Conservation (phyloP, 2,797 vertebrate genomes). For the Bradypodion ventrale region DNA sequence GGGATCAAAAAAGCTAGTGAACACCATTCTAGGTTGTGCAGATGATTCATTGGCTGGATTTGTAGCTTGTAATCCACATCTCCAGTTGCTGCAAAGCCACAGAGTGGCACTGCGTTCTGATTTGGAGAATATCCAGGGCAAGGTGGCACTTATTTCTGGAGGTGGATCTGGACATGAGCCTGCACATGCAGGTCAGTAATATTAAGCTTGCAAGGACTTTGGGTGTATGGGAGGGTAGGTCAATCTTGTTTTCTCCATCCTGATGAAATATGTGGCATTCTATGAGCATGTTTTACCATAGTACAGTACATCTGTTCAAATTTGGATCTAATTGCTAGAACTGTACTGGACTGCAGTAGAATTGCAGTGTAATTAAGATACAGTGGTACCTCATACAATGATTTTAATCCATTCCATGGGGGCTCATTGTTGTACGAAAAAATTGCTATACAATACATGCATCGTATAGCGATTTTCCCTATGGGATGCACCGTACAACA, state of each 20-base stretch:
- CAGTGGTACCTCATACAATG: too few relatives aligned
- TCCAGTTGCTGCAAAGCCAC: constrained; percentile 84
- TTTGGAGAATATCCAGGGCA: constrained; percentile 78
- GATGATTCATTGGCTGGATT: constrained; percentile 86
- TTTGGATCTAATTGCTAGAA: background rate
- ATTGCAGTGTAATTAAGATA: background rate
- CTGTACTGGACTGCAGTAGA: background rate
- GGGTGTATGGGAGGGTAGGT: background rate
- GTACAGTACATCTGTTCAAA: too few relatives aligned
- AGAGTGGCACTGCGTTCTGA: constrained; percentile 85
- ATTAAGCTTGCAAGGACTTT: too few relatives aligned
- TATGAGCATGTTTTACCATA: background rate
- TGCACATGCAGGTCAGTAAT: constrained; percentile 85
- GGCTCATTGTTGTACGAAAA: too few relatives aligned
- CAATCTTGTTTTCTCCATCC: too few relatives aligned
- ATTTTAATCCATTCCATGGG: too few relatives aligned
- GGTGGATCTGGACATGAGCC: constrained; percentile 95
- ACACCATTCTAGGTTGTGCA: constrained; percentile 81
- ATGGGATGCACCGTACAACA: too few relatives aligned
- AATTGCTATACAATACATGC: too few relatives aligned
- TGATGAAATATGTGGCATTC: background rate
- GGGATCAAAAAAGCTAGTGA: constrained; percentile 86
- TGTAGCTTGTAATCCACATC: constrained; percentile 74
- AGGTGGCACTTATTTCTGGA: constrained; percentile 88
- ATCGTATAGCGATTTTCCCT: too few relatives aligned